Evolutionary conservation across 2,113 vertebrate species (phyloP).

Genomic region (Helogale parvula): DNA sequence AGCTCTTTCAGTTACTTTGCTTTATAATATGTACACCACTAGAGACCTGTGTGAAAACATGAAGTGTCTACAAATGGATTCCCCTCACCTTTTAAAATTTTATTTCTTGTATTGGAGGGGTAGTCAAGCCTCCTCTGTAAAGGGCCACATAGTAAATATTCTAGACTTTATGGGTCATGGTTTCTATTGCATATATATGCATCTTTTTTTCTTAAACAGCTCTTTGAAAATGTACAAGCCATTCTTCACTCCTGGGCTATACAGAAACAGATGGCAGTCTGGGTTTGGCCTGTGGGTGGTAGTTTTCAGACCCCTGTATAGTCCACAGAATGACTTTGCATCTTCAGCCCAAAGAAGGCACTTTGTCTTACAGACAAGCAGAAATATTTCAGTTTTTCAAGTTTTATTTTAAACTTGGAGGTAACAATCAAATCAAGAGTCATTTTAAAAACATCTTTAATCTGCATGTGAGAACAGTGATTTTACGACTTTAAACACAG

Average conservation of each 20-base stretch:
- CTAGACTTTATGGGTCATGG: background rate
- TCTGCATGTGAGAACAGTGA: background rate
- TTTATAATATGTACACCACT: background rate
- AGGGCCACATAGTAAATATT: background rate
- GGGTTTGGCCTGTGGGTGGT: constrained; percentile 5
- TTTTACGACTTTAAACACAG: constrained; percentile 39
- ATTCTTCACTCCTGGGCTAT: background rate
- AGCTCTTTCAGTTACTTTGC: constrained; percentile 1
- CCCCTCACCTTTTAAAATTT: background rate
- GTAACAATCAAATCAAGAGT: background rate
- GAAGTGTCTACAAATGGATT: background rate
- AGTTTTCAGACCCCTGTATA: background rate
- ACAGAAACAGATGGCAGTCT: background rate
- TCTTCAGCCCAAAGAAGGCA: background rate
- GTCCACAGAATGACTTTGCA: background rate
- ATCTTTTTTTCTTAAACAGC: background rate
- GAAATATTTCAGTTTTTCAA: background rate
- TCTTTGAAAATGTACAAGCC: constrained; percentile 24
- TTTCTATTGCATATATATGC: background rate
- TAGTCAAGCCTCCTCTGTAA: background rate
- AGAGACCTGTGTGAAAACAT: background rate
- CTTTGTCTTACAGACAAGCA: background rate
- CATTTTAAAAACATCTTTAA: background rate
- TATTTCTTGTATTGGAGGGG: background rate
- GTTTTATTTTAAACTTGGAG: constrained; percentile 24